Evolutionary conservation across 64 coral and sea anemone genomes (phyloP), one percentile per base, ranked within the genome.

Genomic region (Pocillopora verrucosa): DNA sequence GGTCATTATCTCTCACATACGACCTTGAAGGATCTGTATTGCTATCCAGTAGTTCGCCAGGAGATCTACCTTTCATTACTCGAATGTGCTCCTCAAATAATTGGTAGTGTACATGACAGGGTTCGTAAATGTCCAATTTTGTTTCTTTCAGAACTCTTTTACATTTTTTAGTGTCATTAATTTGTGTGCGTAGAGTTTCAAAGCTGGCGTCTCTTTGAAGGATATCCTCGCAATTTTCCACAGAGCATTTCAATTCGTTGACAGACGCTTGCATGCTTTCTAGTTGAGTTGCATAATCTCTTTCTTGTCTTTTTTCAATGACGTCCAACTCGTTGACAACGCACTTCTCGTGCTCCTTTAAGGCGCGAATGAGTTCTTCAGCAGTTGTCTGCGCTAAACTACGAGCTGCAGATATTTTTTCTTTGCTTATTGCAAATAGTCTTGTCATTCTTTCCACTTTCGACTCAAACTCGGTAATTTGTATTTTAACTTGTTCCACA

Each of bases 341-440:
- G 35, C 14, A 20, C 15, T 1, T 57, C n/a, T 91, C 89, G 59
- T 90, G 88, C 24, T 62, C 56, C 20, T 82, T 82, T 73, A 90
- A 90, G 36, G 45, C 56, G 56, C 80, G 77, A 13, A 90, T 82
- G 11, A 90, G 20, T 24, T 34, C 79, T 90, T 90, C 78, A 70
- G 61, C 59, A 63, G 30, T 73, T 63, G 30, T 76, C 56, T 60
- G 34, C 22, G 76, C 36, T 16, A 83, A 30, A 14, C 30, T 80
- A 51, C 89, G 75, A 7, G 81, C 79, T 34, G 30, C 56, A n/a
- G 56, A 20, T 26, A 79, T 83, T 19, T 84, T 75, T 10, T 60
- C 70, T 56, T 61, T 74, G 16, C 72, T 74, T 35, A 51, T 72
- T 10, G 57, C 26, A 6, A 63, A 60, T 11, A 35, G 0, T 62